phyloP scores from a whole-genome alignment of 2,113 vertebrate species.

The Tylochromis polylepis region DNA sequence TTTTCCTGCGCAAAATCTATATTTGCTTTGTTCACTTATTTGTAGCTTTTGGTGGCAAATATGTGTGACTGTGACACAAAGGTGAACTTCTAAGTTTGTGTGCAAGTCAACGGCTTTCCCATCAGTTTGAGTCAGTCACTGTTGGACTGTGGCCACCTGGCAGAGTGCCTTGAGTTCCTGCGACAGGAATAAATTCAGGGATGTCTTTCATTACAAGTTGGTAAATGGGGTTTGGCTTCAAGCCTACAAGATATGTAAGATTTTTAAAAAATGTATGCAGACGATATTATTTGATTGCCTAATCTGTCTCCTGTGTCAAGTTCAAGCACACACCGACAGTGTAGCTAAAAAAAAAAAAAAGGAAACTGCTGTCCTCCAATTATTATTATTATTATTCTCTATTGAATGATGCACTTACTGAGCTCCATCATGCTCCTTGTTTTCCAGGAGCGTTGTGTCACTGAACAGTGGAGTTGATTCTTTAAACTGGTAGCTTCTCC shows the following conservation, averaged over 20 bases:
- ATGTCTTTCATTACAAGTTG: constrained; percentile 19
- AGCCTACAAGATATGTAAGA: background rate
- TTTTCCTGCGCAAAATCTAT: background rate
- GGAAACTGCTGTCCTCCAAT: background rate
- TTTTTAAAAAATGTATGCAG: background rate
- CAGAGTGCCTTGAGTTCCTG: constrained; percentile 68
- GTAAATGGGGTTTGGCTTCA: background rate
- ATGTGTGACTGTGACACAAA: background rate
- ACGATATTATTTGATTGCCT: background rate
- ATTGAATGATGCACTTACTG: background rate
- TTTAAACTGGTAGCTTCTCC: background rate
- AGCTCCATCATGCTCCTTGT: background rate
- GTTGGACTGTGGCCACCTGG: background rate
- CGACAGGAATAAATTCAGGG: constrained; percentile 35
- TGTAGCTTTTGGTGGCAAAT: background rate
- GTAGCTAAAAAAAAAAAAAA: background rate
- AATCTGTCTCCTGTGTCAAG: background rate
- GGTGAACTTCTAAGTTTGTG: background rate
- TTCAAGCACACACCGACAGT: background rate
- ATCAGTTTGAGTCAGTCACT: background rate
- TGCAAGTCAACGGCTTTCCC: background rate
- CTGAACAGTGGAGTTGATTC: background rate
- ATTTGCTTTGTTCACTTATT: background rate
- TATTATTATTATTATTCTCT: background rate
- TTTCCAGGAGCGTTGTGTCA: background rate